phyloP scores from a whole-genome alignment of 30 jellyfish, hydroid and myxozoan genomes.

The Catostylus mosaicus region DNA sequence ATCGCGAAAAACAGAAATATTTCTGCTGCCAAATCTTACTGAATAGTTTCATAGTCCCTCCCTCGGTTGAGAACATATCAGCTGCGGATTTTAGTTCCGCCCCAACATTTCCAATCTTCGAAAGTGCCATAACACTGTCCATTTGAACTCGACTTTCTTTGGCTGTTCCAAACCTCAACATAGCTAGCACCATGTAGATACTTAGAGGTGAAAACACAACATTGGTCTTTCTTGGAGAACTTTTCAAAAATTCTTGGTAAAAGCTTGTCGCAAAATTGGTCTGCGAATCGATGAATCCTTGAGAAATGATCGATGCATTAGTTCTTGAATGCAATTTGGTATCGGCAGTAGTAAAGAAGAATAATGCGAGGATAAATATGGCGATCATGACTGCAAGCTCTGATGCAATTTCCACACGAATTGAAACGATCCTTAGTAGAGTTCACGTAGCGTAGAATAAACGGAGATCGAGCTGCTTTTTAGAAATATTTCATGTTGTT shows the following conservation, averaged over 20 bases:
- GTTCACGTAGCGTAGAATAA: background rate
- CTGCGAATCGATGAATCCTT: background rate
- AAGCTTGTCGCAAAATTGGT: constrained; percentile 13
- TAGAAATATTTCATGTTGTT: background rate
- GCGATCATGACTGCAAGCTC: background rate
- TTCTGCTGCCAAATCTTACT: constrained; percentile 64
- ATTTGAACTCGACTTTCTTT: constrained; percentile 55
- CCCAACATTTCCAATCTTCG: background rate
- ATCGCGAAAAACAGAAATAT: constrained; percentile 46
- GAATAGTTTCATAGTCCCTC: background rate
- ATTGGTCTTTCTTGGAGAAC: constrained; percentile 11
- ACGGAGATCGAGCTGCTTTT: background rate
- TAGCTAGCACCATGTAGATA: constrained; percentile 64
- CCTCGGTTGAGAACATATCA: background rate
- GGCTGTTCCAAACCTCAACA: constrained; percentile 68
- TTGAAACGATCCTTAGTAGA: too few species aligned
- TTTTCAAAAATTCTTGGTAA: constrained; percentile 17
- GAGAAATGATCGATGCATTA: background rate
- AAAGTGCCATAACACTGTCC: constrained; percentile 31
- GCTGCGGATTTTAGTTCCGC: background rate
- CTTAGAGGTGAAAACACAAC: constrained; percentile 76
- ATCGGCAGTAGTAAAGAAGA: background rate
- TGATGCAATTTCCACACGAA: too few species aligned
- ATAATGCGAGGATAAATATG: background rate
- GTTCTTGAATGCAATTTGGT: background rate